A percentile compares a stretch with the other conserved stretches of the same genome.
Conservation (phyloP, 2,797 vertebrate genomes). For the Intellagama lesueurii region DNA sequence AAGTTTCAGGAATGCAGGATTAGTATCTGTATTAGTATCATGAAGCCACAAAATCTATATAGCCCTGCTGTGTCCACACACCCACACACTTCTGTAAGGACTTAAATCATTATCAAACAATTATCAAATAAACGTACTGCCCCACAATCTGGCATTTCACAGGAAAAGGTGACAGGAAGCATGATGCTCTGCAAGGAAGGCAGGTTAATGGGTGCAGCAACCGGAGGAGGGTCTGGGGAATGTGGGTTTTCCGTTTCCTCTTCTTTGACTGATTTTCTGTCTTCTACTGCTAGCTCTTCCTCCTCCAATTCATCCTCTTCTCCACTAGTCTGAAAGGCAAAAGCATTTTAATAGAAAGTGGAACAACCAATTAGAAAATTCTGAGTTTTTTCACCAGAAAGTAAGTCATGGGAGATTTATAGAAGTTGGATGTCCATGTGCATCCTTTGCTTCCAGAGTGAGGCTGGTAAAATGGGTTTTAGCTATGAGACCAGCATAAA, state of each 20-base stretch:
- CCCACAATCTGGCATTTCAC: constrained; percentile 84
- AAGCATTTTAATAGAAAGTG: constrained; percentile 23
- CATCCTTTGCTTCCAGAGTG: too few relatives aligned
- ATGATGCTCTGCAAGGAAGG: constrained; percentile 71
- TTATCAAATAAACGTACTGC: constrained; percentile 77
- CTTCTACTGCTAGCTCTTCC: constrained; percentile 78
- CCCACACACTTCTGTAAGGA: background rate
- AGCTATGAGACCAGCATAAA: background rate
- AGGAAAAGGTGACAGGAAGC: constrained; percentile 78
- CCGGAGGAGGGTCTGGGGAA: constrained; percentile 76
- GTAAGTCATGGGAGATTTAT: background rate
- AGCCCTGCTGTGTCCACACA: background rate
- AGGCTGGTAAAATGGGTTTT: background rate
- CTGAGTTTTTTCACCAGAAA: background rate
- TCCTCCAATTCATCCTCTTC: constrained; percentile 80
- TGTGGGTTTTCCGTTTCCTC: constrained; percentile 77
- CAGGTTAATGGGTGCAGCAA: constrained; percentile 71
- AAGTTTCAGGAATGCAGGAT: background rate
- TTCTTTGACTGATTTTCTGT: constrained; percentile 75
- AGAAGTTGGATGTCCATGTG: background rate
- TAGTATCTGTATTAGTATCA: background rate
- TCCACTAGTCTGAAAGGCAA: constrained; percentile 78
- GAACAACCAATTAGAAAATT: background rate
- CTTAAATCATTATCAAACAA: background rate
- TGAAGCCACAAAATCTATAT: background rate